Percentiles rank a stretch among this genome's conserved stretches.
Conservation (phyloP, 2,113 vertebrate species). For the Columba janthina region DNA sequence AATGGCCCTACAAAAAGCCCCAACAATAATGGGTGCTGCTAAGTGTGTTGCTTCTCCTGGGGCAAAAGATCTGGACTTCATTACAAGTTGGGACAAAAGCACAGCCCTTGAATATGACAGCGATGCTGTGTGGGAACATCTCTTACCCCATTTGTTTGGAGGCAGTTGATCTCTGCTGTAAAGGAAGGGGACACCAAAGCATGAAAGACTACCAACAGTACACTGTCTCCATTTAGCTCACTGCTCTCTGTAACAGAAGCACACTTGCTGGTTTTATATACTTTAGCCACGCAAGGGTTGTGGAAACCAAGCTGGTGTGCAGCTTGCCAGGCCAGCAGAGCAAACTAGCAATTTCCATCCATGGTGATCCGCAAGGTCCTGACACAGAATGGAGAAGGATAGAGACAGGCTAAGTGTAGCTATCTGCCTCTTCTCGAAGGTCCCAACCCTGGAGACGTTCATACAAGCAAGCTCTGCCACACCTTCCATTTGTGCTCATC, state of each 20-base stretch:
- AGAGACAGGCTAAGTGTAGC: not conserved
- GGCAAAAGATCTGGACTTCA: not conserved
- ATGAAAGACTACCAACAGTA: not conserved
- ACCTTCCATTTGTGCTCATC: not conserved
- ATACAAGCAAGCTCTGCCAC: not conserved
- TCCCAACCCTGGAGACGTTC: not conserved
- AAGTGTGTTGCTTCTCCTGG: not conserved
- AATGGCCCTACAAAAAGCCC: not conserved
- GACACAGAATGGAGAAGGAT: not conserved
- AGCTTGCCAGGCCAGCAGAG: not conserved
- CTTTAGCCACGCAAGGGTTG: not conserved
- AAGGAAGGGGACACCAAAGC: not conserved
- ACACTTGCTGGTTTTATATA: rapidly evolving
- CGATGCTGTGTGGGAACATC: not conserved
- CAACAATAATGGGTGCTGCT: rapidly evolving
- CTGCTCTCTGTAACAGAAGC: not conserved
- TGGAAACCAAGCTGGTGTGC: not conserved
- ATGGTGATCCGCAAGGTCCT: not conserved
- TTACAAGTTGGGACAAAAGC: not conserved
- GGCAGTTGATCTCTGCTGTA: not conserved
- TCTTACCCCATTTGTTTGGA: not conserved
- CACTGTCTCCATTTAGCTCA: not conserved
- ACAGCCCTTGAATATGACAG: not conserved
- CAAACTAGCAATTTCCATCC: not conserved
- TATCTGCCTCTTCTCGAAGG: not conserved